A percentile compares a stretch with the other conserved stretches of the same genome.
Evolutionary conservation across 2,888 invertebrate species (phyloP).

Genomic region (Ischnus inquisitorius): DNA sequence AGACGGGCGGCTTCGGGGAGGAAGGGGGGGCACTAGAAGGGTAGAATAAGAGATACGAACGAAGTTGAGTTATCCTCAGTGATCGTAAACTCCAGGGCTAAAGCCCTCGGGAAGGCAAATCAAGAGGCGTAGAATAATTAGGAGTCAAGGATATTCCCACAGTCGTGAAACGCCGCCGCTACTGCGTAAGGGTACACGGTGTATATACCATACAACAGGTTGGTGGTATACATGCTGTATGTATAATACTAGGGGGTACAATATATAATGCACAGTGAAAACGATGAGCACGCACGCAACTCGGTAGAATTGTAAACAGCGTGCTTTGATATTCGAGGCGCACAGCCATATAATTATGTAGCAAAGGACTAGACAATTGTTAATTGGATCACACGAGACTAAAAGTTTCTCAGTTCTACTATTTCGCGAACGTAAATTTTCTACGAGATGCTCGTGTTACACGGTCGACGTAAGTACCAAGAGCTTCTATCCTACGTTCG

Average conservation of each 20-base stretch:
- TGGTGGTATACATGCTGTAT: neutral
- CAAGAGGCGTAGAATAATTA: constrained; percentile 43
- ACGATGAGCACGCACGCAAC: constrained; percentile 27
- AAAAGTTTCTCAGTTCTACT: neutral
- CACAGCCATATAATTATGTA: neutral
- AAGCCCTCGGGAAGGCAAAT: constrained; percentile 32
- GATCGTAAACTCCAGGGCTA: constrained; percentile 29
- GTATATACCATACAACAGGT: neutral
- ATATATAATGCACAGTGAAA: constrained; percentile 6
- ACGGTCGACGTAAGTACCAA: neutral
- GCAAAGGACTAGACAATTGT: constrained; percentile 22
- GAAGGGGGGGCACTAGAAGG: neutral
- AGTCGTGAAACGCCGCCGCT: constrained; percentile 13
- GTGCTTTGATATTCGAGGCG: neutral
- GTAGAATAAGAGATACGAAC: constrained; percentile 20
- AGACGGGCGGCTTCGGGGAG: neutral
- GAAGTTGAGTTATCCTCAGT: constrained; percentile 25
- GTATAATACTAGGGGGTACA: neutral
- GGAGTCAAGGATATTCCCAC: constrained; percentile 42
- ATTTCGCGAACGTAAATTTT: neutral
- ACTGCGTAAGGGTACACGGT: neutral
- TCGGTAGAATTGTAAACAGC: constrained; percentile 14
- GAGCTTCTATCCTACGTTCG: constrained; percentile 2
- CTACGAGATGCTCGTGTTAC: neutral
- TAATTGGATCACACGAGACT: constrained; percentile 28